Percentiles rank a stretch among this genome's conserved stretches.
Conservation (phyloP, 2,797 vertebrate genomes). For the Poecilia gillii region DNA sequence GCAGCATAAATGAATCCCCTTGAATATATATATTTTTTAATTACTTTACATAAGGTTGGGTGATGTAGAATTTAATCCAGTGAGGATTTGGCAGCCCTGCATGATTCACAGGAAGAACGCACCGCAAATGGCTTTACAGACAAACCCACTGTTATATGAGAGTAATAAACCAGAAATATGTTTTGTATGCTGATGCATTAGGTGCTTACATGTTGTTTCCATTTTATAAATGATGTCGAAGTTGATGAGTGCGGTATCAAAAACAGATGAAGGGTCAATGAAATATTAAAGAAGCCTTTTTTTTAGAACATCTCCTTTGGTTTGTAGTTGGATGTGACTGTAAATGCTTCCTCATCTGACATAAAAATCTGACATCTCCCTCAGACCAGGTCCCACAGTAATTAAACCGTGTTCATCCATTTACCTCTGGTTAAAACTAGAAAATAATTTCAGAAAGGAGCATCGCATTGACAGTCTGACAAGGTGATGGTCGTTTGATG, state of each 20-base stretch:
- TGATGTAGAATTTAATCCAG: neutral
- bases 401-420: neutral
- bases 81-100: neutral
- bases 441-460: neutral
- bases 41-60: neutral
- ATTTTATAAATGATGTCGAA: neutral
- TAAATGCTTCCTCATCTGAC: neutral
- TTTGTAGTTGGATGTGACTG: neutral
- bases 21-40: neutral
- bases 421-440: neutral
- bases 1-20: neutral
- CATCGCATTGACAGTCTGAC: neutral
- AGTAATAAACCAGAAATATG: neutral
- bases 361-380: neutral
- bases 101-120: neutral
- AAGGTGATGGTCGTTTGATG: neutral
- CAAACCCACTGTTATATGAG: neutral
- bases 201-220: neutral
- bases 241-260: neutral
- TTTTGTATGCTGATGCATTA: neutral
- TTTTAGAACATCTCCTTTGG: neutral
- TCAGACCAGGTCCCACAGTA: neutral
- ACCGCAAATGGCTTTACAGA: neutral
- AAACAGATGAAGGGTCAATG: neutral
- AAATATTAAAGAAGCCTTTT: neutral